Conservation (phyloP, 1,140 invertebrate genomes). For the Rhynchophorus ferrugineus region DNA sequence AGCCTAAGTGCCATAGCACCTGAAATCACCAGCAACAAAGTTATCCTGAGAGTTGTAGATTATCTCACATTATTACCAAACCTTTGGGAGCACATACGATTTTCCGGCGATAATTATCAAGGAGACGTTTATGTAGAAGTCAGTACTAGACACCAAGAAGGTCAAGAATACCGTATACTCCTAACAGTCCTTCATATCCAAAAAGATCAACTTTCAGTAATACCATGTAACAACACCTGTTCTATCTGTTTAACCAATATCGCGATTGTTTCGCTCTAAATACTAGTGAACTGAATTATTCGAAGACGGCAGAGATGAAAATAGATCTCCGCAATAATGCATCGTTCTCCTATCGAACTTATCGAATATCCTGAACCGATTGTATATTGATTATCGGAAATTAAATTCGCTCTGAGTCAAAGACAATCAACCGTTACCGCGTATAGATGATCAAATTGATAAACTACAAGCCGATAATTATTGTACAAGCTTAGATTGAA, state of each 20-base stretch:
- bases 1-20: constrained; percentile 9
- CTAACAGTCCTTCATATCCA: constrained; percentile 19
- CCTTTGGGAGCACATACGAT: constrained; percentile 2
- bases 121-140: constrained; percentile 13
- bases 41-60: background rate
- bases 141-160: constrained; percentile 37
- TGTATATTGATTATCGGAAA: background rate
- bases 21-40: background rate
- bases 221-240: constrained; percentile 10
- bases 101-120: constrained; percentile 1
- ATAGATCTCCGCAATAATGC: constrained; percentile 27
- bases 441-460: background rate
- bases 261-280: constrained; percentile 18
- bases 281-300: constrained; percentile 20
- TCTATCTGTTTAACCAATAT: constrained; percentile 17
- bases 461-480: background rate
- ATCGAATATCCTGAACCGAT: background rate
- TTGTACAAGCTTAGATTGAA: background rate
- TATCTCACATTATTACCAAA: background rate
- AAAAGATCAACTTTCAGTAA: background rate
- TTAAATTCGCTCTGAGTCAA: background rate
- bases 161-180: constrained; percentile 32
- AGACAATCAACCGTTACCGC: background rate
- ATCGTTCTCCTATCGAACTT: constrained; percentile 29
- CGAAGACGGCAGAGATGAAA: constrained; percentile 25